These are phyloP conservation scores for Psylliodes chrysocephalus DNA, from an alignment of 2,888 invertebrate genomes.

Conservation along the genomic window DNA sequence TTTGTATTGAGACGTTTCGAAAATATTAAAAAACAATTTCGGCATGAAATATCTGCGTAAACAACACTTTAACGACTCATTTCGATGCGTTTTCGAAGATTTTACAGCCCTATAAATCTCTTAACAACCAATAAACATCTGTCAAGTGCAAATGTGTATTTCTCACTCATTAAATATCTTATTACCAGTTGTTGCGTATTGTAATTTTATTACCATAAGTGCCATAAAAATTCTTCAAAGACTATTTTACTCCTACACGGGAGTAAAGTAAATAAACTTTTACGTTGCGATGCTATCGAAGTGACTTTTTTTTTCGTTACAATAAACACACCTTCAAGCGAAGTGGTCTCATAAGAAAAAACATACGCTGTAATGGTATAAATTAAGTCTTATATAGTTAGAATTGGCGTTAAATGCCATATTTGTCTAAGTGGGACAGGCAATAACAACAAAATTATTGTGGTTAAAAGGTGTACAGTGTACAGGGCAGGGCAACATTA, in stretches of 20 bases:
- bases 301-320: not conserved
- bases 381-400: not conserved
- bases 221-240: slow-evolving; percentile 19
- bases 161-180: slow-evolving; percentile 15
- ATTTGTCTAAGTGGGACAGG: not conserved
- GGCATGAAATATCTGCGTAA: too few species aligned
- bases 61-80: not conserved
- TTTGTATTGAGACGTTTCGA: too few species aligned
- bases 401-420: too few species aligned
- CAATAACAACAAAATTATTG: too few species aligned
- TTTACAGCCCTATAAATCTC: slow-evolving; percentile 9
- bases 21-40: too few species aligned
- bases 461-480: too few species aligned
- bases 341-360: not conserved
- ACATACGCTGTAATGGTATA: not conserved
- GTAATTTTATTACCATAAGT: slow-evolving; percentile 16
- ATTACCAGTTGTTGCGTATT: slow-evolving; percentile 19
- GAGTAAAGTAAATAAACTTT: slow-evolving; percentile 6
- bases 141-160: slow-evolving; percentile 17
- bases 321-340: slow-evolving; percentile 7
- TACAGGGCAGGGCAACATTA: too few species aligned
- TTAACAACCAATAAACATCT: slow-evolving; percentile 10
- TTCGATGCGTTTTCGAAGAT: not conserved
- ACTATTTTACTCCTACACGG: slow-evolving; percentile 21
- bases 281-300: slow-evolving; percentile 1